Conservation (phyloP, 2,888 invertebrate genomes). For the Ferdinandea cuprea region DNA sequence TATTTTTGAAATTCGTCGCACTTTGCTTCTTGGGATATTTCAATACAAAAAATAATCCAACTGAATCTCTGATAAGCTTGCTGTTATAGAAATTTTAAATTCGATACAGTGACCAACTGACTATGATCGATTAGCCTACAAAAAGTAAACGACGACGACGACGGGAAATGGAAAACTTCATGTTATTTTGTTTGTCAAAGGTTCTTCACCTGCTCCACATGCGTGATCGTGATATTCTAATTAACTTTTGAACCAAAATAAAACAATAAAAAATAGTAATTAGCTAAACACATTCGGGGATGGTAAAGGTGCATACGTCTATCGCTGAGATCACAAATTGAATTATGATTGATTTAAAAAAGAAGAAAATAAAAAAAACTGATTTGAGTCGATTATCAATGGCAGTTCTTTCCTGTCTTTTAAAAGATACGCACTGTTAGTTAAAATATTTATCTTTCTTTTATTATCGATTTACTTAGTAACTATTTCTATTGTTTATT, state of each 20-base stretch:
- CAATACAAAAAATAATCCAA: background rate
- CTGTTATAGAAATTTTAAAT: background rate
- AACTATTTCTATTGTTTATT: too few relatives aligned
- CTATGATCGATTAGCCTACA: conserved; percentile 15
- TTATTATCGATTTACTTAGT: too few relatives aligned
- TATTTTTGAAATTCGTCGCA: too few relatives aligned
- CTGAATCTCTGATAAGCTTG: conserved; percentile 16
- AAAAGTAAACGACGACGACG: background rate
- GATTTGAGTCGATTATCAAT: too few relatives aligned
- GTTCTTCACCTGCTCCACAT: conserved; percentile 12
- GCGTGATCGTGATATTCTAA: conserved; percentile 2
- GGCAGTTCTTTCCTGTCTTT: too few relatives aligned
- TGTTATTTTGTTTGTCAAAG: background rate
- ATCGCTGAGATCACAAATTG: conserved; percentile 1
- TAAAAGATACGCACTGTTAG: too few relatives aligned
- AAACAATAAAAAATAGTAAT: conserved; percentile 9
- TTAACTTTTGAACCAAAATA: conserved; percentile 9
- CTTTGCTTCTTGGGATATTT: background rate
- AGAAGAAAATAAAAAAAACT: too few relatives aligned
- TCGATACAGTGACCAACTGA: conserved; percentile 2
- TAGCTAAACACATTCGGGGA: background rate
- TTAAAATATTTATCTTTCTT: too few relatives aligned
- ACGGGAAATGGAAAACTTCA: background rate
- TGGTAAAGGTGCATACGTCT: background rate
- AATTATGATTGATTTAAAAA: conserved; percentile 24